Evolutionary conservation across 2,113 vertebrate species (phyloP).

Genomic region (Camelus bactrianus): DNA sequence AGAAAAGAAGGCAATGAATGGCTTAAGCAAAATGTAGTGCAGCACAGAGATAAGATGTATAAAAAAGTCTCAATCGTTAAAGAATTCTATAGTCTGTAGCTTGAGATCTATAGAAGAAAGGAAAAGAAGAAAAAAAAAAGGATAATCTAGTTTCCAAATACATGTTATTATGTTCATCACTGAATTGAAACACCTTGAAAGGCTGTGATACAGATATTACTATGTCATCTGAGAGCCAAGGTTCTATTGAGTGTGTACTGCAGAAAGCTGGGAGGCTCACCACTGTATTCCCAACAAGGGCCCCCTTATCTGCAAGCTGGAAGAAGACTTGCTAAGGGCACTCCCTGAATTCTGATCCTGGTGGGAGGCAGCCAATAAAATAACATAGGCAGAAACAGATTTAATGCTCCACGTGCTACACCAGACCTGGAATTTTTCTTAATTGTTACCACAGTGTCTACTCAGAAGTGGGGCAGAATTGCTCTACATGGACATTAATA

Average conservation of each 20-base stretch:
- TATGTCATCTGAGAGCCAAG: background rate
- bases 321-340: background rate
- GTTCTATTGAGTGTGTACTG: background rate
- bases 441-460: background rate
- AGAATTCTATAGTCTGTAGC: background rate
- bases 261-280: rapidly evolving
- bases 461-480: background rate
- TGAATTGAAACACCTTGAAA: constrained; percentile 37
- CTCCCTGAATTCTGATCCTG: background rate
- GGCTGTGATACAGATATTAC: background rate
- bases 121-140: background rate
- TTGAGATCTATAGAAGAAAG: background rate
- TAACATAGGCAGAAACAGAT: background rate
- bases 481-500: background rate
- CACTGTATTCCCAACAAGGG: background rate
- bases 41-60: constrained; percentile 42
- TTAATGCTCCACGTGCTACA: background rate
- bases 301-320: background rate
- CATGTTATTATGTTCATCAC: background rate
- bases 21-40: constrained; percentile 19
- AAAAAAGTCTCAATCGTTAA: background rate
- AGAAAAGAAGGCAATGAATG: background rate
- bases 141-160: background rate
- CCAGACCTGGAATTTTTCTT: background rate
- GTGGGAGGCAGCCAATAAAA: background rate